Evolutionary conservation across 2,113 vertebrate species (phyloP).

Genomic region (Microcebus griseorufus): DNA sequence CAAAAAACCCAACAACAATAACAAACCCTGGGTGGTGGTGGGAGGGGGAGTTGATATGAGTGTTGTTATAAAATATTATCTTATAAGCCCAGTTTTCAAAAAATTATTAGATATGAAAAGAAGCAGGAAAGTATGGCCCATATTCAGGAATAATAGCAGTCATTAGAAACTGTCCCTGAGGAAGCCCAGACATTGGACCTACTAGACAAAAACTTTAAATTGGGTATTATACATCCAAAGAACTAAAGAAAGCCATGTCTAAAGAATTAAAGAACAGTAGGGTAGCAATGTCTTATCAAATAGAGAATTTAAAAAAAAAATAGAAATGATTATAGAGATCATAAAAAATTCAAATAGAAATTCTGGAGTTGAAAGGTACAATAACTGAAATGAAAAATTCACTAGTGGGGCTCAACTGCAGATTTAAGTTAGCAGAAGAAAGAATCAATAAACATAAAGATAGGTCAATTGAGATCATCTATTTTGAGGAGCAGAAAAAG

Average conservation of each 20-base stretch:
- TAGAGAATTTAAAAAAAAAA: neutral
- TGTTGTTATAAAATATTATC: neutral
- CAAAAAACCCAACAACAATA: neutral
- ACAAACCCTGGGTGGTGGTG: neutral
- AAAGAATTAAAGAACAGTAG: neutral
- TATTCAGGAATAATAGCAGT: neutral
- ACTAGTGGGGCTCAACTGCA: neutral
- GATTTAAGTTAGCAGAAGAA: neutral
- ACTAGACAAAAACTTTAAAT: constrained; percentile 28
- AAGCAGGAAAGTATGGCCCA: neutral
- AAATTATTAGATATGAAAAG: neutral
- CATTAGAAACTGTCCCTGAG: neutral
- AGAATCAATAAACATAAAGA: neutral
- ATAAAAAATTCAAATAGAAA: neutral
- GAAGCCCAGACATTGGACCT: neutral
- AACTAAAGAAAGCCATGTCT: neutral
- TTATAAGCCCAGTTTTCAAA: neutral
- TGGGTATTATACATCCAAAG: neutral
- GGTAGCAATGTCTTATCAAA: neutral
- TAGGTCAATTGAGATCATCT: neutral
- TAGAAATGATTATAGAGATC: neutral
- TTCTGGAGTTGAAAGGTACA: neutral
- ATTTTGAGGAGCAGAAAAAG: neutral
- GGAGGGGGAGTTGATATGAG: neutral
- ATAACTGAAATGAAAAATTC: neutral